phyloP scores from a whole-genome alignment of 2,113 vertebrate species.

The Theropithecus gelada region DNA sequence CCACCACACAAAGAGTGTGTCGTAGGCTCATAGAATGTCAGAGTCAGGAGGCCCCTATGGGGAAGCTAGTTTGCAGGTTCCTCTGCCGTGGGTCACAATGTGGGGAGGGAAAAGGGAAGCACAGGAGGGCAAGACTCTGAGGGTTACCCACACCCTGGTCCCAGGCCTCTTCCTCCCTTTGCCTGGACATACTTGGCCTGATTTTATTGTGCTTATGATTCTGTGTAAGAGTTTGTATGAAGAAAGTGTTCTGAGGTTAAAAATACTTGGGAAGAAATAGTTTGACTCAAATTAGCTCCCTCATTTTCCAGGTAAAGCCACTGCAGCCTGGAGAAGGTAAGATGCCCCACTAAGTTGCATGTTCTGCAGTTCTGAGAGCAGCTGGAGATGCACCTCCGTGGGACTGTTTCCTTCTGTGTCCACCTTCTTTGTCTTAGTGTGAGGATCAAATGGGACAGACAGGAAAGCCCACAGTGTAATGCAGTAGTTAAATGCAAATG shows the following conservation, averaged over 20 bases:
- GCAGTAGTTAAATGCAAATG: background rate
- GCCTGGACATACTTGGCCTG: background rate
- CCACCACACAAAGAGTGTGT: background rate
- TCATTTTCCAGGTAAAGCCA: background rate
- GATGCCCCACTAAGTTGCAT: accelerated
- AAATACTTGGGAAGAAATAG: background rate
- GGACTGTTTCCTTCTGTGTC: background rate
- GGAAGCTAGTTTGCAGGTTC: background rate
- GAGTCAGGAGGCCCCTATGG: background rate
- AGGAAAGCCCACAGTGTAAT: background rate
- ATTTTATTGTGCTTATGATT: background rate
- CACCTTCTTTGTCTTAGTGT: background rate
- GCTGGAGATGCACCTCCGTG: accelerated
- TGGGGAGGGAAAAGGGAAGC: background rate
- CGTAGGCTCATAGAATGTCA: background rate
- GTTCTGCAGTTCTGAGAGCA: too few species aligned
- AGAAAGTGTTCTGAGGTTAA: constrained; percentile 1
- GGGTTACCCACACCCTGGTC: background rate
- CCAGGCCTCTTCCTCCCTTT: background rate
- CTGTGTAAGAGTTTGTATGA: background rate
- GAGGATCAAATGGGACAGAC: background rate
- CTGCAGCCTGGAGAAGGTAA: background rate
- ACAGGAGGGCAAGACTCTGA: background rate
- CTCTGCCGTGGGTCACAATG: accelerated
- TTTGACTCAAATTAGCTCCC: background rate